Base-by-base conservation (phyloP, 2,113 vertebrate species). In the Chauna torquata region DNA sequence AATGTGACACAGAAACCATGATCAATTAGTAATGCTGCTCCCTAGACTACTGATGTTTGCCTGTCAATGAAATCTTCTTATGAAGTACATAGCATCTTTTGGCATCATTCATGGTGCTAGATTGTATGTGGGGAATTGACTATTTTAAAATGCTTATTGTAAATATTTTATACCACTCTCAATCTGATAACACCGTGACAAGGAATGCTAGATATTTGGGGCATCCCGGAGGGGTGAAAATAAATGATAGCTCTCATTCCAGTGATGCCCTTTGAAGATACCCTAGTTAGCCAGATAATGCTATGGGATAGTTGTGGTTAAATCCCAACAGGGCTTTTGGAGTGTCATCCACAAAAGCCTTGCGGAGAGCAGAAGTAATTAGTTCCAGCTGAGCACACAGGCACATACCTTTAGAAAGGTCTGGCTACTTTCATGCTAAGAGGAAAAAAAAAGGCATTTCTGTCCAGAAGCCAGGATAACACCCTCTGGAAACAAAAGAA, bases 281-380 rank as follows among this genome's bases (percentile, higher is more conserved):
- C 54, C 40, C 78, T 94, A 58, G 66, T 94, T 89, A 95, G 75
- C 36, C 71, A 83, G 78, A 82, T 49, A 83, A 76, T 59, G 62
- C 59, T 82, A 16, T 7, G 45, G 66, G 58, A 91, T 74, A 94
- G 59, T 36, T 38, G 88, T 36, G 38, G 25, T 86, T 88, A 82
- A 93, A 88, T 77, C 92, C 92, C 92, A 79, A 5, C 62, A 70
- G 71, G 54, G 62, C n/a, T 94, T 80, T 93, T n/a, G 68, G 50
- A 94, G 70, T 92, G 94, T 77, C 89, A 95, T 58, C 75, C 84
- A 69, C 58, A 66, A 88, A 58, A 94, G 78, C 75, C 75, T 84
- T 75, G 45, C 71, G 45, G 87, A 88, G 75, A 44, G 84, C 54
- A 80, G 61, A 54, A 58, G 75, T 71, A 85, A 94, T 94, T 94